phyloP scores from a whole-genome alignment of 2,113 vertebrate genomes.

The Xiphorhynchus elegans region DNA sequence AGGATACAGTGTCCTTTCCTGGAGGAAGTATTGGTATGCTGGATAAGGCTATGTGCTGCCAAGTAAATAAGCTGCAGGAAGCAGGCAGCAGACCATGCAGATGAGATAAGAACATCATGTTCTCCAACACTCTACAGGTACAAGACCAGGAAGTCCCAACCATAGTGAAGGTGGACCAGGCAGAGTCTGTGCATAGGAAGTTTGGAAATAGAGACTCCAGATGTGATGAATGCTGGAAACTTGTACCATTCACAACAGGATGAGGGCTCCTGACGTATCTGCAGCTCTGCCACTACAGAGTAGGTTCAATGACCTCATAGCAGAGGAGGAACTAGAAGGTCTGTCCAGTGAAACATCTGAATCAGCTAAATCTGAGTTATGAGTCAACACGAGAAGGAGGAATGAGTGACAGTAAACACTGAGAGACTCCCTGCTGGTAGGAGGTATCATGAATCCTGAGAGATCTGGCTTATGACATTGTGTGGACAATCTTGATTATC shows the following conservation, averaged over 20 bases:
- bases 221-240: not conserved
- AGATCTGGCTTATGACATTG: not conserved
- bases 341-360: not conserved
- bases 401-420: not conserved
- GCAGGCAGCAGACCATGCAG: not conserved
- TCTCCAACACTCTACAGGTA: not conserved
- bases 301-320: not conserved
- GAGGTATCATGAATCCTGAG: not conserved
- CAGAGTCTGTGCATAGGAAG: not conserved
- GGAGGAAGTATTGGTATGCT: not conserved
- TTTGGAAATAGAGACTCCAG: not conserved
- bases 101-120: not conserved
- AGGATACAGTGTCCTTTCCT: not conserved
- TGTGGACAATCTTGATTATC: not conserved
- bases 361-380: not conserved
- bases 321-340: not conserved
- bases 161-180: not conserved
- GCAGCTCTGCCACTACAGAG: not conserved
- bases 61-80: not conserved
- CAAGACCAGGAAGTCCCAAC: not conserved
- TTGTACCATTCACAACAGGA: not conserved
- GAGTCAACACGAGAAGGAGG: not conserved
- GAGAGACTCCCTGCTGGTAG: not conserved
- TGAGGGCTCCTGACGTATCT: not conserved
- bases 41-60: not conserved